phyloP scores from a whole-genome alignment of 1,140 invertebrate genomes.

The Pantala flavescens region DNA sequence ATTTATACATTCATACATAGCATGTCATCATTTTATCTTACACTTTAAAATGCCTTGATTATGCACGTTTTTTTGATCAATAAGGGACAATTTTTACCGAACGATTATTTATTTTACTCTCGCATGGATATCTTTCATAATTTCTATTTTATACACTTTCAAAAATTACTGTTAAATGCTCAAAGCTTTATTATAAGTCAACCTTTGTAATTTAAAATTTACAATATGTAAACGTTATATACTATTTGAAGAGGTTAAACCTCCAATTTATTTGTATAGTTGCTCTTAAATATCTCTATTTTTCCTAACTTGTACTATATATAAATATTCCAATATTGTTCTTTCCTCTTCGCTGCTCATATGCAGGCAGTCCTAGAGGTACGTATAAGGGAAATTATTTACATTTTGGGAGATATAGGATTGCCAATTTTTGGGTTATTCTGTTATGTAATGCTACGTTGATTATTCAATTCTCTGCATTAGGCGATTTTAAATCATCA shows the following conservation, averaged over 20 bases:
- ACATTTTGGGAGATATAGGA: no score
- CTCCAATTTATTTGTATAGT: no score
- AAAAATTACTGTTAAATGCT: no score
- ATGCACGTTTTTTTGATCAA: neutral
- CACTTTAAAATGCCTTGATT: neutral
- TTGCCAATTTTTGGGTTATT: no score
- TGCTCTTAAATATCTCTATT: neutral
- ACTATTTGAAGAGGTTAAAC: no score
- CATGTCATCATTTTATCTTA: neutral
- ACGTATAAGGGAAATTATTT: slow-evolving; percentile 25
- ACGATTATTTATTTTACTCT: neutral
- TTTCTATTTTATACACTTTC: neutral
- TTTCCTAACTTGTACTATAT: neutral
- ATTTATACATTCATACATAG: neutral
- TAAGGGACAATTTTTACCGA: neutral
- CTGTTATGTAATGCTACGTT: no score
- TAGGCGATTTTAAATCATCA: no score
- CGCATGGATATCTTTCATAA: neutral
- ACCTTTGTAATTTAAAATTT: no score
- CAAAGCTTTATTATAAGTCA: no score
- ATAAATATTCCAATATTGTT: slow-evolving; percentile 24
- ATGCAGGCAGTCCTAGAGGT: slow-evolving; percentile 40
- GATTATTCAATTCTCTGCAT: no score
- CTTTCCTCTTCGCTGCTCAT: slow-evolving; percentile 28
- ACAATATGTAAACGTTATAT: no score